phyloP scores from a whole-genome alignment of 2,113 vertebrate species.

The Corythornis madagascariensis region DNA sequence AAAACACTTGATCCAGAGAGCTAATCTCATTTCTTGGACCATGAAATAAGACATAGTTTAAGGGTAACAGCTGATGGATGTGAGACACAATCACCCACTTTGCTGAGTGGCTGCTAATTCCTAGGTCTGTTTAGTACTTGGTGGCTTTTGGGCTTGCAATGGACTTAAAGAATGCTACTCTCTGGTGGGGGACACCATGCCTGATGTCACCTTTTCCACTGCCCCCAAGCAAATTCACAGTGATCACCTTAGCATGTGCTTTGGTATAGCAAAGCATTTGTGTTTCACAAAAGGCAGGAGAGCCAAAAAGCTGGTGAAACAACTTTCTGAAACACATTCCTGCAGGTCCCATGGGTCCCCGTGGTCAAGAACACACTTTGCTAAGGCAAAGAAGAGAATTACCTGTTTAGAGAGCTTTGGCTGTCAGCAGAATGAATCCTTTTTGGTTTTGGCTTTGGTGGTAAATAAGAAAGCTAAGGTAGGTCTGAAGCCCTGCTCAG shows the following conservation, averaged over 20 bases:
- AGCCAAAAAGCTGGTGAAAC: neutral
- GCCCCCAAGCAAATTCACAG: neutral
- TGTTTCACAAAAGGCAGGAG: neutral
- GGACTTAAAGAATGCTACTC: neutral
- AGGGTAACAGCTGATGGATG: neutral
- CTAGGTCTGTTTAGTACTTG: neutral
- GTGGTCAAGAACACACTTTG: neutral
- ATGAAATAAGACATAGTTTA: neutral
- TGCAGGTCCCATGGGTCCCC: neutral
- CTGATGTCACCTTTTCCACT: neutral
- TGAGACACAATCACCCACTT: neutral
- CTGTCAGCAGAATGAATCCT: neutral
- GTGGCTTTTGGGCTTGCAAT: neutral
- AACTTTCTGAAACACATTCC: neutral
- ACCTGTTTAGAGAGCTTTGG: neutral
- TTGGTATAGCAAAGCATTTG: neutral
- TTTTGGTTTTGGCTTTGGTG: neutral
- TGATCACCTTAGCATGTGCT: fast-evolving
- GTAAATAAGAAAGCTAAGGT: neutral
- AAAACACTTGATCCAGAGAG: neutral
- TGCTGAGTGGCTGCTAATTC: neutral
- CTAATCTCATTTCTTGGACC: conserved; percentile 14
- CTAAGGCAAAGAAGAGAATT: neutral
- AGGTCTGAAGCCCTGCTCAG: neutral
- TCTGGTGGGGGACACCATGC: neutral